phyloP scores from a whole-genome alignment of 2,888 invertebrate species.

The Dicycla oo region DNA sequence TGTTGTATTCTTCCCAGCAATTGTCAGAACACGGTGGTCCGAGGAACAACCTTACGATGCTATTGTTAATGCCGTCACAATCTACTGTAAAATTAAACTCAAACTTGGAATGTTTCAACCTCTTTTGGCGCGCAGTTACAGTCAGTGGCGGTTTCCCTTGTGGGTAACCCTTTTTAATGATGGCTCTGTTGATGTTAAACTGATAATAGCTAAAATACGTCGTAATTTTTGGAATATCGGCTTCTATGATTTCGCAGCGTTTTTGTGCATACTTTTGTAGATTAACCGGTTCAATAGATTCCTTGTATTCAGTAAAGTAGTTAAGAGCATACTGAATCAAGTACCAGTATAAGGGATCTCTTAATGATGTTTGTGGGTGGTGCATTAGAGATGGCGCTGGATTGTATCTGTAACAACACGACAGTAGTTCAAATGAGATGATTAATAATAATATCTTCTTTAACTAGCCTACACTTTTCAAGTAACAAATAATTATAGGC shows the following conservation, averaged over 20 bases:
- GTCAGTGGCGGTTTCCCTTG: conserved; percentile 61
- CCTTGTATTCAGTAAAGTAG: conserved; percentile 79
- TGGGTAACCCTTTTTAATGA: conserved; percentile 62
- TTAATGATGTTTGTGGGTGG: conserved; percentile 82
- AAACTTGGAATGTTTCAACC: conserved; percentile 79
- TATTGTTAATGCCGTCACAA: conserved; percentile 71
- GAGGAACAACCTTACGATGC: conserved; percentile 79
- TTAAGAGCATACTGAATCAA: conserved; percentile 77
- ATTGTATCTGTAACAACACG: conserved; percentile 78
- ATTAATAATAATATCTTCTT: background rate
- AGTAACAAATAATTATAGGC: background rate
- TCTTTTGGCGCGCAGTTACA: conserved; percentile 79
- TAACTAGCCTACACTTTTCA: background rate
- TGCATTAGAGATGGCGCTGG: conserved; percentile 84
- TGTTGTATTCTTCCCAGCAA: conserved; percentile 77
- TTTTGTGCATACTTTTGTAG: conserved; percentile 76
- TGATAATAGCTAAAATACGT: conserved; percentile 81
- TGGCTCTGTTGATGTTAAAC: conserved; percentile 76
- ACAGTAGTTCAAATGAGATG: background rate
- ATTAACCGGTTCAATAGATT: conserved; percentile 75
- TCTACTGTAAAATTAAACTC: conserved; percentile 77
- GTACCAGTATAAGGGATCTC: conserved; percentile 83
- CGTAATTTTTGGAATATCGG: conserved; percentile 74
- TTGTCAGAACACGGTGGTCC: conserved; percentile 79
- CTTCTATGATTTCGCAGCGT: conserved; percentile 74